Conservation (phyloP, 2,888 invertebrate species). For the Tipula helvola region DNA sequence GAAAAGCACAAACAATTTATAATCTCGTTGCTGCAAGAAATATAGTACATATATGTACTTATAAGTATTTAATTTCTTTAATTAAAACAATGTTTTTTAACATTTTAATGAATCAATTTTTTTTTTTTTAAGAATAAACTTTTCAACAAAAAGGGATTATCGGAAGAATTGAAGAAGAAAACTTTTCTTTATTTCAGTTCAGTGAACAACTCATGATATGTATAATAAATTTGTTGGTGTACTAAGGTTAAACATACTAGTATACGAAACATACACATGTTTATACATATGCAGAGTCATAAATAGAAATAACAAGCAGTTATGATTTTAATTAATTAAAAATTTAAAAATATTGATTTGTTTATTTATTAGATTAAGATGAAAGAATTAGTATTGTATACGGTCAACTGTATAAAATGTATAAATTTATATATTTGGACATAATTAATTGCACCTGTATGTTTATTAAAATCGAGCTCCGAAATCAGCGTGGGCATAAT, state of each 20-base stretch:
- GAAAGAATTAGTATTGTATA: neutral
- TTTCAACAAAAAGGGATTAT: neutral
- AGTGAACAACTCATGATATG: neutral
- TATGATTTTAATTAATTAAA: neutral
- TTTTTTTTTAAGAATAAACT: neutral
- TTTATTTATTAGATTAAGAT: neutral
- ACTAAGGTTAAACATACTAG: neutral
- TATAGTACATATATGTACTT: too few relatives aligned
- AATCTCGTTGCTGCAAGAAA: neutral
- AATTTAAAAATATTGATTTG: neutral
- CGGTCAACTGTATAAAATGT: neutral
- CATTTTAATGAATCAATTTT: neutral
- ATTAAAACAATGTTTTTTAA: neutral
- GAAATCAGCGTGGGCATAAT: neutral
- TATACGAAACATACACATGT: neutral
- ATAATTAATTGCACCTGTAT: conserved; percentile 4
- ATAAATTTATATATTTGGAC: neutral
- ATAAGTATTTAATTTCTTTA: neutral
- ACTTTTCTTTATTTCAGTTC: neutral
- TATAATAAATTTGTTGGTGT: neutral
- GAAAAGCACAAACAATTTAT: neutral
- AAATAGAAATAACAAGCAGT: neutral
- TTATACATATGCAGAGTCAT: neutral
- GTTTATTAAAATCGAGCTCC: neutral
- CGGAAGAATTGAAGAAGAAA: neutral